These are phyloP conservation scores for Dimorphilus gyrociliatus DNA, from an alignment of 2,888 invertebrate species.

Conservation along the genomic window DNA sequence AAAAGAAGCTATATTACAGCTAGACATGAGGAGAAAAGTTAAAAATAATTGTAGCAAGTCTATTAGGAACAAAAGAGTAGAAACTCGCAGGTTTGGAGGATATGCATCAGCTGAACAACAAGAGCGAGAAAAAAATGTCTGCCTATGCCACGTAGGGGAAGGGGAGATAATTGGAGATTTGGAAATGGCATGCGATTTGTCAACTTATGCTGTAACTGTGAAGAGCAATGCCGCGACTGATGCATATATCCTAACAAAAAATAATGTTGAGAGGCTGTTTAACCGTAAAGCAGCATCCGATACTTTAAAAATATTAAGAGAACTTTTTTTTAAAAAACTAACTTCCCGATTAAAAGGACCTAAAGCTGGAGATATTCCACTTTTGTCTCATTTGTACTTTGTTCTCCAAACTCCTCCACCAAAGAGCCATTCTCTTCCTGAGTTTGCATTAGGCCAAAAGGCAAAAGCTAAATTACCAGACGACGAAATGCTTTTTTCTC, in stretches of 20 bases:
- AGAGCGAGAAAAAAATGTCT: conserved; percentile 16
- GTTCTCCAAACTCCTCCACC: no score
- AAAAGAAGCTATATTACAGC: conserved; percentile 23
- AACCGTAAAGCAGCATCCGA: no score
- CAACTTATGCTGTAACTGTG: conserved; percentile 26
- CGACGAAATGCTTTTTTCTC: no score
- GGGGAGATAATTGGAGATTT: conserved; percentile 27
- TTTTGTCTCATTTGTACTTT: no score
- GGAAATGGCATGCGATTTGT: conserved; percentile 13
- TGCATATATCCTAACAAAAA: conserved; percentile 26
- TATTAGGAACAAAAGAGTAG: conserved; percentile 9
- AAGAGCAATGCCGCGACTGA: conserved; percentile 22
- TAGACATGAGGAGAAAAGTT: conserved; percentile 15
- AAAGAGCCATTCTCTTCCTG: no score
- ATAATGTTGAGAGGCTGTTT: conserved; percentile 29
- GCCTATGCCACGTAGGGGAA: conserved; percentile 18
- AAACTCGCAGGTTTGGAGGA: conserved; percentile 21
- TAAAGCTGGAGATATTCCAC: no score
- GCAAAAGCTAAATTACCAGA: no score
- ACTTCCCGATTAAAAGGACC: no score
- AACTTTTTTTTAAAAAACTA: no score
- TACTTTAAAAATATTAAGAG: no score
- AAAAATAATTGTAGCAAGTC: background rate
- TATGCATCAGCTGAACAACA: conserved; percentile 26
- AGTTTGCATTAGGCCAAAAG: no score